Percentiles rank a stretch among this genome's conserved stretches.
Conservation (phyloP, 2,113 vertebrate species). For the Mormyrus iriodes region DNA sequence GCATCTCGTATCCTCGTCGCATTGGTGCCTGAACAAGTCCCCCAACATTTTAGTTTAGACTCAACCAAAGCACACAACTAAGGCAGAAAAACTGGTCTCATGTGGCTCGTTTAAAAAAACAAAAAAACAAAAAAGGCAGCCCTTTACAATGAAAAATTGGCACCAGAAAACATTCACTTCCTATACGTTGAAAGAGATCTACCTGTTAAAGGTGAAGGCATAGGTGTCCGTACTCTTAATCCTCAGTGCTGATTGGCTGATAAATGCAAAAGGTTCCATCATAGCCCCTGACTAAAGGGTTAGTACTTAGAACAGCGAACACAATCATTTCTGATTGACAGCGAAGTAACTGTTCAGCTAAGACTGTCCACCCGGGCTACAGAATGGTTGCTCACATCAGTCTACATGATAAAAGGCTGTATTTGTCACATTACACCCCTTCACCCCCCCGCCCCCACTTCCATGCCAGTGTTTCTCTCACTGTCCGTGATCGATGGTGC, state of each 20-base stretch:
- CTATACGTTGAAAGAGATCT: neutral
- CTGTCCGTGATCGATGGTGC: constrained; percentile 67
- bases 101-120: neutral
- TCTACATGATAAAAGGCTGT: constrained; percentile 44
- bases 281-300: neutral
- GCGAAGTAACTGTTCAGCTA: neutral
- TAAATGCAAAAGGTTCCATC: neutral
- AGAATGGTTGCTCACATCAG: constrained; percentile 55
- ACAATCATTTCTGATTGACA: neutral
- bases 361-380: constrained; percentile 27
- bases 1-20: neutral
- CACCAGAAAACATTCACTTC: neutral
- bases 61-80: neutral
- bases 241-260: neutral
- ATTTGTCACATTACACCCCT: constrained; percentile 42
- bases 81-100: neutral
- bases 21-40: neutral
- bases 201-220: neutral
- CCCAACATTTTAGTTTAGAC: neutral
- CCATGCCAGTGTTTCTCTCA: constrained; percentile 62
- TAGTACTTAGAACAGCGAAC: neutral
- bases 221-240: neutral
- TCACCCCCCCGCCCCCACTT: constrained; percentile 29
- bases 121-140: neutral
- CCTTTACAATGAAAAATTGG: neutral